A percentile compares a stretch with the other conserved stretches of the same genome.
Evolutionary conservation across 2,888 invertebrate genomes (phyloP).

Genomic region (Helicoverpa assulta): DNA sequence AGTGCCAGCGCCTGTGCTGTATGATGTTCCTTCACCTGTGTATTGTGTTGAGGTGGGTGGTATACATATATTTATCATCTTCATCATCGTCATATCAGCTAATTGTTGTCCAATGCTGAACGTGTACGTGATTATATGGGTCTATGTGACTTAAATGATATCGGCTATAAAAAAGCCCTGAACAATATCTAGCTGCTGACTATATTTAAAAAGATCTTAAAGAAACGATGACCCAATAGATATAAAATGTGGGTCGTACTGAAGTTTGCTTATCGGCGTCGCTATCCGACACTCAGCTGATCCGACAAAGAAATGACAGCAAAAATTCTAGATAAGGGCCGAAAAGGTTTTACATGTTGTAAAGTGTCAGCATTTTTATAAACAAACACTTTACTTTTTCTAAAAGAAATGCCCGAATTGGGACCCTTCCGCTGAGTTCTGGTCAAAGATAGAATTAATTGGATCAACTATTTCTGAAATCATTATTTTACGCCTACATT

Average conservation of each 20-base stretch:
- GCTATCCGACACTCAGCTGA: conserved; percentile 9
- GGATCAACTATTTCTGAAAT: no score
- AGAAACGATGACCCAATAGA: conserved; percentile 12
- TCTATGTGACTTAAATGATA: no score
- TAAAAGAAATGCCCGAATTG: background rate
- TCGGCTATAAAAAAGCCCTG: background rate
- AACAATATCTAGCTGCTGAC: background rate
- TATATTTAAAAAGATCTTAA: background rate
- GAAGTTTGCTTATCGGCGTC: conserved; percentile 25
- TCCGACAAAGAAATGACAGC: conserved; percentile 10
- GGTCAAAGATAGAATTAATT: no score
- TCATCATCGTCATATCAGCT: no score
- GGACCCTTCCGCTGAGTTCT: no score
- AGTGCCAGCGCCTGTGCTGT: conserved; percentile 90
- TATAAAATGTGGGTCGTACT: conserved; percentile 22
- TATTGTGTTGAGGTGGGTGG: conserved; percentile 91
- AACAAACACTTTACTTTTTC: background rate
- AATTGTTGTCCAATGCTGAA: no score
- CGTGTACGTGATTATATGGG: no score
- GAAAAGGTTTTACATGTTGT: background rate
- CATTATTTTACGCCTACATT: no score
- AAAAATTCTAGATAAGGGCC: background rate
- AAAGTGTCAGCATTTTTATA: no score
- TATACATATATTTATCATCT: no score
- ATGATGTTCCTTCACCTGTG: conserved; percentile 91